Conservation (phyloP, 2,888 invertebrate species). For the Gastrophysa polygoni region DNA sequence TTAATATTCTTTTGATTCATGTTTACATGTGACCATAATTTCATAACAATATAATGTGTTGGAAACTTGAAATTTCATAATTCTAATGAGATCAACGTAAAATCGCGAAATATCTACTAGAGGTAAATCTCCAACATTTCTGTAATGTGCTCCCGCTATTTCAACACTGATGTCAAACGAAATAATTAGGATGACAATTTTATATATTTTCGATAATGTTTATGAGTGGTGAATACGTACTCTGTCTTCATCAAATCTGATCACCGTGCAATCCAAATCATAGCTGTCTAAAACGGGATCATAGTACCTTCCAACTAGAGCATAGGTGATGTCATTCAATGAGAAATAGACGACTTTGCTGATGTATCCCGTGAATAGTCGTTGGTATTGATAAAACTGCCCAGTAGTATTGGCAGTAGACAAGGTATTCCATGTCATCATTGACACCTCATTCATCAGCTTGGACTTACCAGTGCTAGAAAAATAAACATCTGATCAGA, state of each 20-base stretch:
- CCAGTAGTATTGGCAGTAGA: slow-evolving; percentile 34
- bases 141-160: too few species aligned
- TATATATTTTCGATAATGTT: too few species aligned
- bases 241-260: slow-evolving; percentile 45
- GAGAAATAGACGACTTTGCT: slow-evolving; percentile 53
- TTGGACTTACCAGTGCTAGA: slow-evolving; percentile 37
- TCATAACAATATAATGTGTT: too few species aligned
- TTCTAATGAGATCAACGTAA: too few species aligned
- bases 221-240: slow-evolving; percentile 41
- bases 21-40: too few species aligned
- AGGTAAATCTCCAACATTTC: too few species aligned
- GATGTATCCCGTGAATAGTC: slow-evolving; percentile 48
- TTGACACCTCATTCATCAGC: slow-evolving; percentile 44
- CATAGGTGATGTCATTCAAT: slow-evolving; percentile 44
- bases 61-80: too few species aligned
- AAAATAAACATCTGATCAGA: slow-evolving; percentile 14
- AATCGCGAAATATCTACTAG: too few species aligned
- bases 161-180: too few species aligned
- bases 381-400: slow-evolving; percentile 37
- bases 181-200: too few species aligned
- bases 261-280: slow-evolving; percentile 45
- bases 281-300: slow-evolving; percentile 47
- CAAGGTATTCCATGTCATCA: slow-evolving; percentile 46
- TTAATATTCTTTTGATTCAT: too few species aligned
- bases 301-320: slow-evolving; percentile 49